Base-by-base conservation (phyloP, 2,797 vertebrate species). In the Epinephelus awoara region DNA sequence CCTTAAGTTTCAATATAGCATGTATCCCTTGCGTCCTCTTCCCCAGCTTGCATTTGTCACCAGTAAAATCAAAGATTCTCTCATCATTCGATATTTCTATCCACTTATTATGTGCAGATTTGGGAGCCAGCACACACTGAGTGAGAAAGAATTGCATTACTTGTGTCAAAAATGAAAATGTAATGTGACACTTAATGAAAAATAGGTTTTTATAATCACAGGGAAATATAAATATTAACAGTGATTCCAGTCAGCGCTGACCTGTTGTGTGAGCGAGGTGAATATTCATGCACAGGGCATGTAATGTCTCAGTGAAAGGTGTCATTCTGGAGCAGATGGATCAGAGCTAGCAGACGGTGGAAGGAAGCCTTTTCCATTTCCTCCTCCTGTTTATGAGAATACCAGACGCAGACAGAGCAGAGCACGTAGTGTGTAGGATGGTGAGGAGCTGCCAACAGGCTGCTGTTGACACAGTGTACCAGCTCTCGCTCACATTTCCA, bases 331-430 rank as follows among this genome's bases (percentile, higher is more conserved):
- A 52, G 61, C 56, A 42, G 71, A 64, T 77, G 58, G 57, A 62
- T 58, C 23, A 5, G 49, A 57, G 75, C 82, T 64, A 75, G 27
- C 19, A 50, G 61, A 57, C 42, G 66, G 63, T 55, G 50, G 54
- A 61, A 1, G 34, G 56, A 69, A 54, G 58, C 6, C 38, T 66
- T 79, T 80, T 66, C 77, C 75, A 77, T 63, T 73, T 80, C 72
- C 61, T 25, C 23, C 61, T 74, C n/a, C 38, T 77, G 23, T 73
- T 71, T 49, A 74, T 82, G 62, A 66, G 55, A n/a, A 59, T 58
- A 55, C 55, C 79, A 59, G 67, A 56, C 11, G 7, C 18, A 61
- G 52, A 79, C 52, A 23, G 44, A 77, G 61, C 46, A 44, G 5
- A 65, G 27, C 63, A 61, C 38, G 72, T 17, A 27, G 51, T n/a